A percentile compares a stretch with the other conserved stretches of the same genome.
phyloP scores from a whole-genome alignment of 2,113 vertebrate genomes.

The Cyanoderma ruficeps region DNA sequence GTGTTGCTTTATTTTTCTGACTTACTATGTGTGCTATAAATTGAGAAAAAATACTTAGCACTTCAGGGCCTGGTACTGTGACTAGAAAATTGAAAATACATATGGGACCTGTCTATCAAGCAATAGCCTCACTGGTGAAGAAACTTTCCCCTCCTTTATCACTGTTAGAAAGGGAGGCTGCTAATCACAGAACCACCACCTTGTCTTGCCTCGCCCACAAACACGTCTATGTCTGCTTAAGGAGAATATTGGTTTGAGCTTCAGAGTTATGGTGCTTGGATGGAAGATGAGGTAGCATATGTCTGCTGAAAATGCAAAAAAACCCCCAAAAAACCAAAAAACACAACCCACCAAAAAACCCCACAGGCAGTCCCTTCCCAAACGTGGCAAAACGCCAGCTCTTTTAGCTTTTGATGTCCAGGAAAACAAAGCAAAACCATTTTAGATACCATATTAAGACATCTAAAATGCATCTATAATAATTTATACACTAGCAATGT shows the following conservation, averaged over 20 bases:
- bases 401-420: not conserved
- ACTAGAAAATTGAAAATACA: not conserved
- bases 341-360: not conserved
- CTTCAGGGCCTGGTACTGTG: not conserved
- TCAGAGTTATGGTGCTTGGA: not conserved
- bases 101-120: not conserved
- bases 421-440: not conserved
- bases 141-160: not conserved
- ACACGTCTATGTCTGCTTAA: not conserved
- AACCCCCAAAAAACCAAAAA: not conserved
- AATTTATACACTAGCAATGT: not conserved
- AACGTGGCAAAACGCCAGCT: accelerated
- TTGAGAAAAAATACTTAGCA: not conserved
- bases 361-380: not conserved
- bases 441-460: not conserved
- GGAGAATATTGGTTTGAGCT: not conserved
- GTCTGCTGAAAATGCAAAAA: not conserved
- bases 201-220: not conserved
- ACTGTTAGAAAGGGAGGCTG: not conserved
- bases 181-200: not conserved
- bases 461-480: not conserved
- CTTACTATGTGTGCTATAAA: not conserved
- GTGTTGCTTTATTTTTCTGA: not conserved
- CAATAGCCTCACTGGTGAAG: not conserved
- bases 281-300: not conserved